Percentiles rank a stretch among this genome's conserved stretches.
Conservation (phyloP, 2,113 vertebrate genomes). For the Tapirus terrestris region DNA sequence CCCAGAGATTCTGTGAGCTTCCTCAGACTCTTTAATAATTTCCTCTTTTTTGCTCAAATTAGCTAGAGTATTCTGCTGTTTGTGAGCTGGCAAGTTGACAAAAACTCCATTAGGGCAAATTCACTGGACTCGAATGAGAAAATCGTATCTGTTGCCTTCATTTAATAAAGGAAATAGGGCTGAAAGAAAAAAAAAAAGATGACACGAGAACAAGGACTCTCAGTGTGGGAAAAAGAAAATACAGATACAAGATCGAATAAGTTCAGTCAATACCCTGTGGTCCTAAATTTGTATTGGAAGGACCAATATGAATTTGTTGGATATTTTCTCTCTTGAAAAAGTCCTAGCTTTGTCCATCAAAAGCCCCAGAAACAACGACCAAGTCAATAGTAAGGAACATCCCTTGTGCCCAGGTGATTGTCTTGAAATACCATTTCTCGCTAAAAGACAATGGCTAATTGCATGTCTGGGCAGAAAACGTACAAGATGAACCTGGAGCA, state of each 20-base stretch:
- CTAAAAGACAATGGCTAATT: neutral
- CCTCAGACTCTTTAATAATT: neutral
- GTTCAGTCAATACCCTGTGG: neutral
- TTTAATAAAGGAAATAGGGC: neutral
- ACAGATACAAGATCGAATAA: neutral
- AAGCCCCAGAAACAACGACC: neutral
- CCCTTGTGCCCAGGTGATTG: neutral
- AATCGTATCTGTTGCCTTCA: neutral
- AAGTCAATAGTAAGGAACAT: neutral
- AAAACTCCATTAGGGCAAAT: neutral
- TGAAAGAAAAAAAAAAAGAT: neutral
- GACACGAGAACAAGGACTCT: neutral
- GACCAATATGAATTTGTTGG: neutral
- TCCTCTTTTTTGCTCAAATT: neutral
- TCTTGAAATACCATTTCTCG: neutral
- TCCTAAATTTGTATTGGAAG: neutral
- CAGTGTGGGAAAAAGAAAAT: neutral
- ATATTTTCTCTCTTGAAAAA: neutral
- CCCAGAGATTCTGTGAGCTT: neutral
- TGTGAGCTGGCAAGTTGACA: slow-evolving; percentile 2
- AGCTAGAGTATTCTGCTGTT: neutral
- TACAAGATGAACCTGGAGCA: too few relatives aligned
- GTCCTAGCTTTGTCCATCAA: neutral
- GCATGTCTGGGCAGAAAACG: neutral
- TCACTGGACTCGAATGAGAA: neutral